These are phyloP conservation scores for Epinotia ramella DNA, from an alignment of 2,888 invertebrate genomes.

Conservation along the genomic window DNA sequence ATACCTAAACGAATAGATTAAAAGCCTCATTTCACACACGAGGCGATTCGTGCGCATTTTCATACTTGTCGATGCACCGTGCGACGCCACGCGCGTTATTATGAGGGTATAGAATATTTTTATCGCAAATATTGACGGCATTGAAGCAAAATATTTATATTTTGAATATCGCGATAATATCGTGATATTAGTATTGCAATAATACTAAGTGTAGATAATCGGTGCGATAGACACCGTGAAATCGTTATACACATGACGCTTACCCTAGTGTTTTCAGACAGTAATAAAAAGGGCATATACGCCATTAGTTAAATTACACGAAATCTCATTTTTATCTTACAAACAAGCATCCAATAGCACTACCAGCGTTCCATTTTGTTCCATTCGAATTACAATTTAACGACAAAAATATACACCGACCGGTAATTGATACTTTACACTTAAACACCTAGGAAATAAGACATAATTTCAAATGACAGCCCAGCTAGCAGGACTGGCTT, in stretches of 20 bases:
- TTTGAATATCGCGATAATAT: too few species aligned
- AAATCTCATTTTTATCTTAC: constrained; percentile 8
- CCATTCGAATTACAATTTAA: constrained; percentile 11
- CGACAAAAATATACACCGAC: constrained; percentile 30
- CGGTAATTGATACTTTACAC: constrained; percentile 32
- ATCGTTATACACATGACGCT: background rate
- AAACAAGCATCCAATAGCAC: constrained; percentile 14
- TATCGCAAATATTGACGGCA: too few species aligned
- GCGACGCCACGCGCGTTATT: background rate
- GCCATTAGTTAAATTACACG: background rate
- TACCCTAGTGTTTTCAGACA: background rate
- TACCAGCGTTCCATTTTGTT: constrained; percentile 20
- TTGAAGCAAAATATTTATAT: too few species aligned
- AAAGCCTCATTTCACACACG: background rate
- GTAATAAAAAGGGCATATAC: background rate
- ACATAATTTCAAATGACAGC: constrained; percentile 31
- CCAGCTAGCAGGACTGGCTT: too few species aligned
- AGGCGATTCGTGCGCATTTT: background rate
- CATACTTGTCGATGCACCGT: background rate
- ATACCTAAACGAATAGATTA: background rate
- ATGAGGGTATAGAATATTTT: too few species aligned
- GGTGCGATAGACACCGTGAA: background rate
- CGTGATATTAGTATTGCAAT: too few species aligned
- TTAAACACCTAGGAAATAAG: constrained; percentile 24
- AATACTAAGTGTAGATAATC: too few species aligned